Percentiles rank a stretch among this genome's conserved stretches.
phyloP scores from a whole-genome alignment of 35 echinoderm and acorn worm genomes.

The Lytechinus pictus region DNA sequence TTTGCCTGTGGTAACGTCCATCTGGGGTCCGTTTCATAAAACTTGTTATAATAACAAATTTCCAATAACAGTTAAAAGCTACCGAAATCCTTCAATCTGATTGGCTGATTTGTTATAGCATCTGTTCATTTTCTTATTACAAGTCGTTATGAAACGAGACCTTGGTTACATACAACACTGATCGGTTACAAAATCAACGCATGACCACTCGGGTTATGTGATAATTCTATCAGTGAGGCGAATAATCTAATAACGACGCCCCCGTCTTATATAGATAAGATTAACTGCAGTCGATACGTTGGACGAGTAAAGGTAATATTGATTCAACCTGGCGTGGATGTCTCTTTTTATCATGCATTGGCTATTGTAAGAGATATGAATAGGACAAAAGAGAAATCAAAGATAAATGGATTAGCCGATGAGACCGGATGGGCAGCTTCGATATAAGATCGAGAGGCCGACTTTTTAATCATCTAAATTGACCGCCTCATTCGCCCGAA shows the following conservation, averaged over 20 bases:
- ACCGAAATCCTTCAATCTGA: too few relatives aligned
- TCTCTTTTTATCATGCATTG: not conserved
- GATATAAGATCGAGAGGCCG: not conserved
- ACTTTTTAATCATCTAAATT: not conserved
- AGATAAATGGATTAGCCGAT: not conserved
- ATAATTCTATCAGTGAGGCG: not conserved
- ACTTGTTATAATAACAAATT: too few relatives aligned
- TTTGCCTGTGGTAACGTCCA: too few relatives aligned
- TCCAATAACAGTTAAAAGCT: too few relatives aligned
- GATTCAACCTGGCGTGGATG: not conserved
- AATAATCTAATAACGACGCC: not conserved
- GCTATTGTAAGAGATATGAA: not conserved
- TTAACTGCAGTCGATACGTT: not conserved
- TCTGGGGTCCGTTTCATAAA: too few relatives aligned
- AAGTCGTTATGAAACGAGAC: too few relatives aligned
- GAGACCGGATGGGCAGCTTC: not conserved
- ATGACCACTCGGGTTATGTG: not conserved
- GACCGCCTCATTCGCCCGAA: too few relatives aligned
- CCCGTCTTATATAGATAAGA: not conserved
- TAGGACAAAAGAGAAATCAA: not conserved
- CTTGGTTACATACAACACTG: too few relatives aligned
- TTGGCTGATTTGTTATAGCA: too few relatives aligned
- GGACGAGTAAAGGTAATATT: not conserved
- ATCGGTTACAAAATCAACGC: not conserved
- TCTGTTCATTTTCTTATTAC: too few relatives aligned